Evolutionary conservation across 1,140 invertebrate genomes (phyloP), one percentile per base, ranked within the genome.

Genomic region (Philaenus spumarius): DNA sequence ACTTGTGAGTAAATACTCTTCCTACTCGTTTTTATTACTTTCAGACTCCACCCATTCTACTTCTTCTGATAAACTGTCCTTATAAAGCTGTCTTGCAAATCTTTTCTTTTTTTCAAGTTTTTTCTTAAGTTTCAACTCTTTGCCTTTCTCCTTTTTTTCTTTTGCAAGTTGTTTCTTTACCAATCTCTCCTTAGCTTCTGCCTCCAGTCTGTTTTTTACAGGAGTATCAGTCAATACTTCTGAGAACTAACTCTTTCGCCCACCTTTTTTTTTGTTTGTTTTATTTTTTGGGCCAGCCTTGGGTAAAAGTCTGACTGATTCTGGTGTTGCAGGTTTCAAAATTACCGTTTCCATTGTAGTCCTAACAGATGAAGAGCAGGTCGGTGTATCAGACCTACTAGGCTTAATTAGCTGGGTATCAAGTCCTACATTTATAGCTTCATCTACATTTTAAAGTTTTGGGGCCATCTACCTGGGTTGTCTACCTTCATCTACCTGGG

Each of bases 211-310:
- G n/a, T 20, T 20, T 34, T 57, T 57, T 12, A 57, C 55, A 19
- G 55, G 43, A 15, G 55, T 57, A 34, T 57, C 55, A 42, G 55
- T 57, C 48, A 57, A 35, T 34, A 57, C 26, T 24, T 15, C 55
- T 15, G 55, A 47, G 11, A 23, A 19, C 45, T 45, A 47, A 12
- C 17, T 43, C 14, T 35, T 47, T 48, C 45, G 46, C 19, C 55
- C 43, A n/a, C n/a, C n/a, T n/a, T n/a, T n/a, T n/a, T n/a, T n/a
- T 57, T 22, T 37, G 5, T 40, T 54, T 22, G 5, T 54, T 48
- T 15, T 22, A 7, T 24, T 54, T 54, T 14, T 54, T 40, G 19
- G 15, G n/a, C 14, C 35, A n/a, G n/a, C n/a, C n/a, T n/a, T n/a
- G n/a, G n/a, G n/a, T n/a, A n/a, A n/a, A n/a, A n/a, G n/a, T n/a